Evolutionary conservation across 2,888 invertebrate genomes (phyloP), one percentile per base, ranked within the genome.

Genomic region (Heliconius charithonia): DNA sequence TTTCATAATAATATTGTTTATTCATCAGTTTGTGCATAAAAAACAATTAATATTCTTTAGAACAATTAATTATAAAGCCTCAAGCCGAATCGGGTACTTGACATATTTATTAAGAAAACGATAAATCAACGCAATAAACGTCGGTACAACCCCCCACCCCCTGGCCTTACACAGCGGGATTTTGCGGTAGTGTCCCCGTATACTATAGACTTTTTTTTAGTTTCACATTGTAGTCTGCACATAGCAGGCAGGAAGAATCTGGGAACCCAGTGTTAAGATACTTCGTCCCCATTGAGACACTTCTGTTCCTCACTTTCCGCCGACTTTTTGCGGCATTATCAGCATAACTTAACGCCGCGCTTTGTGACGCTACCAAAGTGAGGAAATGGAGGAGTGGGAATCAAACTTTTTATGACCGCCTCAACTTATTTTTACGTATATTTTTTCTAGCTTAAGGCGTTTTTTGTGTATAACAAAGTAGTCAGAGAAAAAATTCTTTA

Each of bases 71-170:
- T 86, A 86, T 85, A 86, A 86, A 86, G 86, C 86, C 86, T 85
- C 86, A 83, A 83, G 87, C 85, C 80, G 82, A 83, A 88, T 89
- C 85, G 86, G 84, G 86, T 84, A 83, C 91, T 89, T 89, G 89
- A 89, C 90, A 89, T 92, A 92, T 92, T 92, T 93, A 93, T 93
- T 93, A 93, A 92, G 92, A 91, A 92, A 90, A 88, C 89, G 88
- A 93, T 93, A 92, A 93, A 93, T 92, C 92, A 93, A 89, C 87
- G 83, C 85, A 87, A 89, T 91, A 89, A 89, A 88, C 77, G 77
- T 77, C 51, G 45, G 16, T 70, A 82, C 86, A 74, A 59, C 59
- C 59, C 59, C 59, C 59, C n/a, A 59, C 59, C 84, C 83, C 84
- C 81, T 81, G 76, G 41, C 83, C 79, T 81, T 81, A 81, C 85